Base-by-base conservation (phyloP, 2,888 invertebrate genomes). In the Pyrrhosoma nymphula region DNA sequence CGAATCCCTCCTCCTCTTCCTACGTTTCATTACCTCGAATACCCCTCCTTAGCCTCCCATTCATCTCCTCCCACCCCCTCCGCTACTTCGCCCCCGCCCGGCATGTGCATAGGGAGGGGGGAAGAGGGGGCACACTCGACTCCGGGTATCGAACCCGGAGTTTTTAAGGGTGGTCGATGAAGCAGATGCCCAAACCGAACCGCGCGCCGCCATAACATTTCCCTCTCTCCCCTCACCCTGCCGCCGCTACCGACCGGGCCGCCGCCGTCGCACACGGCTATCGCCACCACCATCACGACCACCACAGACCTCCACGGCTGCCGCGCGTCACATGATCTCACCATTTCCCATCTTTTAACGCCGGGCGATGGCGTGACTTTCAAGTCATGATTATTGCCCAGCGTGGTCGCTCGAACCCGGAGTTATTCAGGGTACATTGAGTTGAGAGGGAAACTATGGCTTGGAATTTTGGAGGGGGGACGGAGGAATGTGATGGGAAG, bases 121-220 rank as follows among this genome's bases (percentile, higher is more conserved):
- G 30, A 35, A 14, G 35, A 1, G 2, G 1, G 35, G 35, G 35
- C n/a, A 35, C n/a, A 47, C n/a, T 12, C 35, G 82, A 39, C 63
- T 91, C 82, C 93, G 93, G 60, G 69, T 63, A 93, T 93, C 93
- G 93, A 93, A 93, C 69, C 69, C 75, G 93, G 93, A 69, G 93
- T 35, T 91, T 91, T 60, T 93, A 47, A 35, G 26, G 93, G 55
- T 69, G 93, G 93, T 93, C 93, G 91, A 91, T 91, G 91, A 26
- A 63, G 91, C 91, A 60, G 82, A 82, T 35, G 82, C 35, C 82
- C 82, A 35, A 35, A 35, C 82, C 30, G 23, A 91, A 60, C 90
- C 18, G n/a, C 88, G 35, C 89, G 88, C 39, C 55, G 88, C 55
- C 89, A 89, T 56, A n/a, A 89, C 55, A 2, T 26, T 12, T 20